Evolutionary conservation across 92 coral and sea anemone genomes (phyloP), one percentile per base, ranked within the genome.

Genomic region (Epizoanthus rinbou): DNA sequence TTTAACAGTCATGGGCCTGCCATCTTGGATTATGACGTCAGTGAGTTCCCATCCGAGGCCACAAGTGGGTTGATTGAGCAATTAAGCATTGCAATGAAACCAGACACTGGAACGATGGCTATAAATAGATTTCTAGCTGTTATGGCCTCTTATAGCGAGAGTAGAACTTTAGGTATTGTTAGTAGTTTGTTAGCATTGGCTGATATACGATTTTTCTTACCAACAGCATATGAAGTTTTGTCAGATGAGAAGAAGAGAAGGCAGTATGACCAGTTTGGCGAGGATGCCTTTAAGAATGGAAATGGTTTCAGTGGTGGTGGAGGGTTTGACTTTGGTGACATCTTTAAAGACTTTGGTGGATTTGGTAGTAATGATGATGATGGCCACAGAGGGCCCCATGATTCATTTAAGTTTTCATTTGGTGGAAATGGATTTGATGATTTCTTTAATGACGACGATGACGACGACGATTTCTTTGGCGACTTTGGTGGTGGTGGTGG

Each of bases 211-310:
- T 24, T 2, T 68, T 85, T 16, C 64, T 57, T 54, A 56, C 76
- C 75, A 80, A 35, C 81, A 95, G 98, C 98, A 68, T 93, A 95
- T 80, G 98, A 95, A 85, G 98, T 95, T 25, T 86, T 95, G 80
- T 93, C 98, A 37, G 98, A 95, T 82, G 98, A 95, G 83, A 93
- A 91, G 66, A 95, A 95, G 71, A 87, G 98, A 65, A 86, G 91
- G 17, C 98, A 93, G n/a, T 95, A 95, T 91, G 98, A 95, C 78
- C 98, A 95, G 88, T 95, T 93, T 90, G 98, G 98, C 19, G 94
- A 95, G 79, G 98, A 95, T 73, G 98, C 98, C 39, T 86, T 95
- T 64, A 95, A 95, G 17, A 88, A 90, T 84, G 98, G 96, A 11
- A 90, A 90, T 72, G 67, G 80, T 24, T 65, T 83, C 10, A 85